phyloP scores from a whole-genome alignment of 2,888 invertebrate species.

The Hecatera dysodea region DNA sequence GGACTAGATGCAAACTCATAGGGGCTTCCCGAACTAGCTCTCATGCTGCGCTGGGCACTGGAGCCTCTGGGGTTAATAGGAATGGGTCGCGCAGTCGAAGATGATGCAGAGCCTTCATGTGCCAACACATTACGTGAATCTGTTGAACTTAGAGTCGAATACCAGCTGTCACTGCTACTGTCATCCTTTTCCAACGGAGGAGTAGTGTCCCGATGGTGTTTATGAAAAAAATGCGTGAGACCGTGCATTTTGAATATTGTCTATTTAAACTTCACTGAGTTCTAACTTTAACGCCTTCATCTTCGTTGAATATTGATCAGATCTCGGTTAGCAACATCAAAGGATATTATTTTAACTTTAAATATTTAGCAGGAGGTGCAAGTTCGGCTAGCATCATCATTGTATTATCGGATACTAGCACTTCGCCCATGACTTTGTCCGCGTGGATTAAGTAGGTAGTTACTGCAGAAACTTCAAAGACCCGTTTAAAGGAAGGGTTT shows the following conservation, averaged over 20 bases:
- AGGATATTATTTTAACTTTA: conserved; percentile 25
- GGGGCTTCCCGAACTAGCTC: conserved; percentile 77
- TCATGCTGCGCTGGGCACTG: conserved; percentile 76
- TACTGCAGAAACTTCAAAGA: no score
- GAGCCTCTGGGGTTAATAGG: conserved; percentile 79
- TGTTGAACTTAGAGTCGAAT: conserved; percentile 77
- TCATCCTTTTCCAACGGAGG: conserved; percentile 82
- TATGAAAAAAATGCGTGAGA: conserved; percentile 84
- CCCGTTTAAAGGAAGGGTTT: no score
- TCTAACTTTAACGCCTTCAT: conserved; percentile 41
- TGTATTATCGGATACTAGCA: conserved; percentile 3
- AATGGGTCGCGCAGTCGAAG: conserved; percentile 71
- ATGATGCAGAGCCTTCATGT: conserved; percentile 67
- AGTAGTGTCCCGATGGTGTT: conserved; percentile 81
- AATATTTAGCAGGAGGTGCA: conserved; percentile 16
- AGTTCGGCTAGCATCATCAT: conserved; percentile 20
- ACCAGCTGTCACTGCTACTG: conserved; percentile 86
- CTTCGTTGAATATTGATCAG: conserved; percentile 60
- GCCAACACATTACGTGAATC: conserved; percentile 72
- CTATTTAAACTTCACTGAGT: conserved; percentile 55
- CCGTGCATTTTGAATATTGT: conserved; percentile 84
- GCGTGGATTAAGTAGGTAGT: no score
- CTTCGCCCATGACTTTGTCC: no score
- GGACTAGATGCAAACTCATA: conserved; percentile 85
- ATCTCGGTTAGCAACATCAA: conserved; percentile 62